A percentile compares a stretch with the other conserved stretches of the same genome.
Evolutionary conservation across 2,797 vertebrate genomes (phyloP).

Genomic region (Triplophysa yarkandensis): DNA sequence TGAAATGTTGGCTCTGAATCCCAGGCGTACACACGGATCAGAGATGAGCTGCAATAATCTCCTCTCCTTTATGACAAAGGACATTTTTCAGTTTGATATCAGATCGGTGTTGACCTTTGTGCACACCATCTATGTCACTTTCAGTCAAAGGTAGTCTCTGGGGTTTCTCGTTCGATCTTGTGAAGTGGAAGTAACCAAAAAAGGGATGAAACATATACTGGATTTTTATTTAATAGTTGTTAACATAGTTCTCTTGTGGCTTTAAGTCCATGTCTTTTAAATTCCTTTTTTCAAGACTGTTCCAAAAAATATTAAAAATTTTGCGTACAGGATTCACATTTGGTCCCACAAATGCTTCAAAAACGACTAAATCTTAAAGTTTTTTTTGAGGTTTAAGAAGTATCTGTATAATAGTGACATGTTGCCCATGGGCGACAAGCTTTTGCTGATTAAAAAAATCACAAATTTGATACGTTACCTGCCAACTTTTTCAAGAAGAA

Average conservation of each 20-base stretch:
- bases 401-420: no score
- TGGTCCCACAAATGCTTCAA: no score
- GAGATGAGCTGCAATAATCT: conserved; percentile 44
- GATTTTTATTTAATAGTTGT: not conserved
- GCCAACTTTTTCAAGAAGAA: not conserved
- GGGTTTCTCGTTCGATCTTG: conserved; percentile 12
- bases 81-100: conserved; percentile 45
- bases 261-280: not conserved
- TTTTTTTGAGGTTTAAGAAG: no score
- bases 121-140: conserved; percentile 27
- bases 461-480: not conserved
- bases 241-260: not conserved
- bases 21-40: conserved; percentile 26
- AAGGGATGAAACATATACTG: not conserved
- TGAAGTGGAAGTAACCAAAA: not conserved
- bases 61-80: conserved; percentile 40
- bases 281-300: no score
- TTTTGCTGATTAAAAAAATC: not conserved
- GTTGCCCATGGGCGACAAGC: no score
- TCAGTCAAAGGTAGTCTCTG: conserved; percentile 17
- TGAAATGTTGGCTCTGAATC: conserved; percentile 45
- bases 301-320: no score
- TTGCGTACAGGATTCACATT: no score
- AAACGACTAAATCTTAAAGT: no score
- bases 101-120: conserved; percentile 43